These are phyloP conservation scores for Ia io DNA, from an alignment of 2,113 vertebrate genomes.

Conservation along the genomic window DNA sequence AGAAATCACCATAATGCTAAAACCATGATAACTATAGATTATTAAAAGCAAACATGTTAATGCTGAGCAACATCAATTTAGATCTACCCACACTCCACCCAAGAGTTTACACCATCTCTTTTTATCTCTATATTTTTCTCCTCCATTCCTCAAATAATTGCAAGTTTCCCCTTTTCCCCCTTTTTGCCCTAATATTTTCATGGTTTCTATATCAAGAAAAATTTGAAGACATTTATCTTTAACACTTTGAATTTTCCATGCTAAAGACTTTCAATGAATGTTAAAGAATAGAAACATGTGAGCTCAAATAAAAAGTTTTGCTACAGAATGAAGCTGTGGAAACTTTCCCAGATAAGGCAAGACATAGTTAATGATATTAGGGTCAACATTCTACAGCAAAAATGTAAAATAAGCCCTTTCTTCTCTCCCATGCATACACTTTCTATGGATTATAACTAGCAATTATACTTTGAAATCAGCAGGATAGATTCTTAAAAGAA, in stretches of 20 bases:
- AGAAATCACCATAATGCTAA: not conserved
- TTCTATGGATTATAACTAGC: not conserved
- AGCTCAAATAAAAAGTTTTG: not conserved
- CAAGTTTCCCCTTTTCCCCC: not conserved
- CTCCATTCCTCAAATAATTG: not conserved
- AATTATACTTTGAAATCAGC: slow-evolving; percentile 30
- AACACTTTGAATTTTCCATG: not conserved
- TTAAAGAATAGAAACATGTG: not conserved
- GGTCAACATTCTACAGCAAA: not conserved
- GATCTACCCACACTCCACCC: not conserved
- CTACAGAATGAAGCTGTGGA: not conserved
- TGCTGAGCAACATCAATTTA: not conserved
- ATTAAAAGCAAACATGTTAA: slow-evolving; percentile 8
- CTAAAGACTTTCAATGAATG: not conserved
- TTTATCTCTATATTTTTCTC: not conserved
- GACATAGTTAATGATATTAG: not conserved
- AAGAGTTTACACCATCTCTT: not conserved
- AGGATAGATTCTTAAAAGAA: slow-evolving; percentile 40
- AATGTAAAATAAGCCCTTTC: not conserved
- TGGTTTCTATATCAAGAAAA: not conserved
- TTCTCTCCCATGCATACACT: not conserved
- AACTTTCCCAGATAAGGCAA: not conserved
- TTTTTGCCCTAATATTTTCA: slow-evolving; percentile 23
- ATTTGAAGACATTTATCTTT: slow-evolving; percentile 34
- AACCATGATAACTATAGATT: not conserved